Percentiles rank a stretch among this genome's conserved stretches.
Evolutionary conservation across 2,113 vertebrate genomes (phyloP).

Genomic region (Hemibagrus wyckioides): DNA sequence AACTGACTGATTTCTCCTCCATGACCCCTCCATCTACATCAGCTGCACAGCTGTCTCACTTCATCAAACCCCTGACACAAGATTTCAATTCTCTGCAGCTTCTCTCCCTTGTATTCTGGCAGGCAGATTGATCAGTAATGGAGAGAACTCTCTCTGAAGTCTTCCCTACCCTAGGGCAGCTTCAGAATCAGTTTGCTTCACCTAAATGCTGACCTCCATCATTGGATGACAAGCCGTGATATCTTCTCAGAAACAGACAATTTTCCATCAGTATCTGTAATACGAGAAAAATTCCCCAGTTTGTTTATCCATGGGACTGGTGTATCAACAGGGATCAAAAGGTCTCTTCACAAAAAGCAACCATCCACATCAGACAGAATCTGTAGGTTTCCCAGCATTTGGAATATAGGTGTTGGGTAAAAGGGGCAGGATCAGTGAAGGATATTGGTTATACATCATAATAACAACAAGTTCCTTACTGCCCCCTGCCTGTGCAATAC

Average conservation of each 20-base stretch:
- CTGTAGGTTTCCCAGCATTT: slow-evolving; percentile 8
- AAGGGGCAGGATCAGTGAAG: slow-evolving; percentile 24
- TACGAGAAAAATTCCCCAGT: neutral
- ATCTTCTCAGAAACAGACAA: slow-evolving; percentile 20
- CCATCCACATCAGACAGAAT: slow-evolving; percentile 13
- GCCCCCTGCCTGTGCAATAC: slow-evolving; percentile 37
- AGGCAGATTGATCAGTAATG: slow-evolving; percentile 25
- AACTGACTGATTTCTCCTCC: neutral
- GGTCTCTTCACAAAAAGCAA: neutral
- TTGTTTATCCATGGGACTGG: neutral
- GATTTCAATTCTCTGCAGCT: neutral
- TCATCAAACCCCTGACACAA: neutral
- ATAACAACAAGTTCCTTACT: slow-evolving; percentile 8
- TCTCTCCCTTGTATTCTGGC: slow-evolving; percentile 3
- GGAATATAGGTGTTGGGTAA: slow-evolving; percentile 13
- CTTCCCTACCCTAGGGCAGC: slow-evolving; percentile 7
- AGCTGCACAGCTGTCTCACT: slow-evolving; percentile 11
- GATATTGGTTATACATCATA: neutral
- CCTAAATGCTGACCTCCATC: slow-evolving; percentile 10
- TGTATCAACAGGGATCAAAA: neutral
- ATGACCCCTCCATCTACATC: neutral
- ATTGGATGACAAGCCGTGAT: neutral
- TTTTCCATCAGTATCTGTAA: neutral
- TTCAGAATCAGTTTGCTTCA: slow-evolving; percentile 19
- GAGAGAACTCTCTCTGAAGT: neutral